A percentile compares a stretch with the other conserved stretches of the same genome.
These are phyloP conservation scores for Mus spicilegus DNA, from an alignment of 2,113 vertebrate genomes.

Conservation along the genomic window DNA sequence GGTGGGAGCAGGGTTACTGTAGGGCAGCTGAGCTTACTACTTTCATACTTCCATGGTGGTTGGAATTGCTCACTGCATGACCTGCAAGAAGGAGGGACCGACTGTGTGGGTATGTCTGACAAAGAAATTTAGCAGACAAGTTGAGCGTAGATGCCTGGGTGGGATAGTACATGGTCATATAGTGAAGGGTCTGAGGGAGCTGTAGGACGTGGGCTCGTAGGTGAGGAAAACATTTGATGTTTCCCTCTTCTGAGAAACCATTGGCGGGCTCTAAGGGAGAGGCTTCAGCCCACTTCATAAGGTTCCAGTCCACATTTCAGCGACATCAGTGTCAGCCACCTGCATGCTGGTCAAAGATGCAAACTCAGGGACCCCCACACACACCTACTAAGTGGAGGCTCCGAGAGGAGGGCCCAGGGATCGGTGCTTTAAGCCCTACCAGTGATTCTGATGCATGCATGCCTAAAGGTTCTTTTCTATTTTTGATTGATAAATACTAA, in stretches of 20 bases:
- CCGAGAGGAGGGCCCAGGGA: not conserved
- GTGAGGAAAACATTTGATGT: too few species aligned
- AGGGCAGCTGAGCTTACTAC: not conserved
- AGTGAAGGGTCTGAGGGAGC: not conserved
- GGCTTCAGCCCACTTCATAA: not conserved
- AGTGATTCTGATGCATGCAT: not conserved
- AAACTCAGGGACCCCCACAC: not conserved
- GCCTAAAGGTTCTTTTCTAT: not conserved
- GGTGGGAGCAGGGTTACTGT: not conserved
- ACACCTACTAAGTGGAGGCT: not conserved
- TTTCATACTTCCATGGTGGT: not conserved
- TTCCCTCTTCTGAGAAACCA: not conserved
- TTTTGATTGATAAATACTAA: not conserved
- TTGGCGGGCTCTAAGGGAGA: not conserved
- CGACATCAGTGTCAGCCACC: not conserved
- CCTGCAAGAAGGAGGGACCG: not conserved
- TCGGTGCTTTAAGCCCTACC: not conserved
- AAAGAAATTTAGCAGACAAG: not conserved
- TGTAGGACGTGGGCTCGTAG: not conserved
- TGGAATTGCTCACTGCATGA: not conserved
- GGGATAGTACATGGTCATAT: not conserved
- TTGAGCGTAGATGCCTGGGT: not conserved
- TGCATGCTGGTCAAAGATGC: not conserved
- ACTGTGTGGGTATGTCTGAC: not conserved
- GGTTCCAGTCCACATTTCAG: not conserved